A percentile compares a stretch with the other conserved stretches of the same genome.
Evolutionary conservation across 2,797 vertebrate species (phyloP).

Genomic region (Hydrolagus colliei): DNA sequence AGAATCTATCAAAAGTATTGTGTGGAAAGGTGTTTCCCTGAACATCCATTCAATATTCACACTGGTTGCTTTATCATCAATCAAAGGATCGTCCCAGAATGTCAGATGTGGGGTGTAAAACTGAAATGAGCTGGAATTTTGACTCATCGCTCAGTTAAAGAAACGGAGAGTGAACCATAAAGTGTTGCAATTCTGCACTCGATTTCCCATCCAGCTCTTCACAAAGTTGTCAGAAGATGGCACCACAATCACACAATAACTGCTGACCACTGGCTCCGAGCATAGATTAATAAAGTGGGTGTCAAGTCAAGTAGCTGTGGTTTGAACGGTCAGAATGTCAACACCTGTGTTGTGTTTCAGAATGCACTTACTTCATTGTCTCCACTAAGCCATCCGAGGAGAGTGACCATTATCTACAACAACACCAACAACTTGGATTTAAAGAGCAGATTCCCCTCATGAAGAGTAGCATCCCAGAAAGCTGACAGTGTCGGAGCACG

Average conservation of each 20-base stretch:
- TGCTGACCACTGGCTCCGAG: neutral
- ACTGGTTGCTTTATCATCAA: too few species aligned
- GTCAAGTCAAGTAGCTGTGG: neutral
- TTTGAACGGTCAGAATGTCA: neutral
- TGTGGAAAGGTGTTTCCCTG: too few species aligned
- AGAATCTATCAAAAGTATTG: too few species aligned
- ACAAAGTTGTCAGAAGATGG: slow-evolving; percentile 24
- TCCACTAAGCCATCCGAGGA: neutral
- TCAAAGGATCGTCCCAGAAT: neutral
- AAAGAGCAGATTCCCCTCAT: too few species aligned
- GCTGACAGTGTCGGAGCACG: too few species aligned
- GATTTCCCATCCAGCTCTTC: slow-evolving; percentile 14
- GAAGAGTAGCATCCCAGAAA: too few species aligned
- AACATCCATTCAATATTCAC: too few species aligned
- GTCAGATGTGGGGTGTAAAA: neutral
- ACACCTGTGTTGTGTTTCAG: neutral
- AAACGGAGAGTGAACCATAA: neutral
- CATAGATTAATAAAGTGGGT: neutral
- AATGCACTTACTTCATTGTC: neutral
- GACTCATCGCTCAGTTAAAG: neutral
- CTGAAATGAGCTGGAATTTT: neutral
- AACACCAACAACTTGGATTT: too few species aligned
- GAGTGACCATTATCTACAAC: neutral
- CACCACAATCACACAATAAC: slow-evolving; percentile 20
- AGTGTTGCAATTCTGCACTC: neutral